phyloP scores from a whole-genome alignment of 2,888 invertebrate species.

The Pollenia amentaria region DNA sequence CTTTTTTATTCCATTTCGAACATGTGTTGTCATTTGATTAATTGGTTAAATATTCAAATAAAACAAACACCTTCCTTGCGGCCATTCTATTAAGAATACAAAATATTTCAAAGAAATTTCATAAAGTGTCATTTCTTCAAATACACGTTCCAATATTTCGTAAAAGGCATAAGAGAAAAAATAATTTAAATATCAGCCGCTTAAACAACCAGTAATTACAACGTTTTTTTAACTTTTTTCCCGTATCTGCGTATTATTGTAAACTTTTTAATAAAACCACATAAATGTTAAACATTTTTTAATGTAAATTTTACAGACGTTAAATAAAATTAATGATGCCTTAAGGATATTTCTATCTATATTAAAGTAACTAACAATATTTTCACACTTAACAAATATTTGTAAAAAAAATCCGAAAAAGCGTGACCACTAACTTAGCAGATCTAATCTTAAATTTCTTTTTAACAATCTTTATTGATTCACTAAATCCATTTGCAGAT shows the following conservation, averaged over 20 bases:
- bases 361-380: conserved; percentile 8
- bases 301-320: conserved; percentile 75
- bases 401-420: too few relatives aligned
- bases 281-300: conserved; percentile 65
- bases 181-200: conserved; percentile 52
- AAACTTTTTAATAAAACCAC: conserved; percentile 72
- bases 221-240: conserved; percentile 39
- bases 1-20: conserved; percentile 18
- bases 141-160: not conserved
- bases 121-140: conserved; percentile 51
- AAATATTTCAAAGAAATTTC: conserved; percentile 40
- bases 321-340: conserved; percentile 76
- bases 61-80: conserved; percentile 41
- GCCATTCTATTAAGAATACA: conserved; percentile 12
- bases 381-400: not conserved
- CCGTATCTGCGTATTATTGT: conserved; percentile 38
- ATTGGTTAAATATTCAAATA: conserved; percentile 68
- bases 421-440: too few relatives aligned
- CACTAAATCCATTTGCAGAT: too few relatives aligned
- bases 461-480: too few relatives aligned
- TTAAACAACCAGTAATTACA: conserved; percentile 66
- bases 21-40: conserved; percentile 67
- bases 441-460: too few relatives aligned
- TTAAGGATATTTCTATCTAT: conserved; percentile 72
- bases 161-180: not conserved